A percentile compares a stretch with the other conserved stretches of the same genome.
These are phyloP conservation scores for Nothoprocta perdicaria DNA, from an alignment of 2,113 vertebrate species.

Conservation along the genomic window DNA sequence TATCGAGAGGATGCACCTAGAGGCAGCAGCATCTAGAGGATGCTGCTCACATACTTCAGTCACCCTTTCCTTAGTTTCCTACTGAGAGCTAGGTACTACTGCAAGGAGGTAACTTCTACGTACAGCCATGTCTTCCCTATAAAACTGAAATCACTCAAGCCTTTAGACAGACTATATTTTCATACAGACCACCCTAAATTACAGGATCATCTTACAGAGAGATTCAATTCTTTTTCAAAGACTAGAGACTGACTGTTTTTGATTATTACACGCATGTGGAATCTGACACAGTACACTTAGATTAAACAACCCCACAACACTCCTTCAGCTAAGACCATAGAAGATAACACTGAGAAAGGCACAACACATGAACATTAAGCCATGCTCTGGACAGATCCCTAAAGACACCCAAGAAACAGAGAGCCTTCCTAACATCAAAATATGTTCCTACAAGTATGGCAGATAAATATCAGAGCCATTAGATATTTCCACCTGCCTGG, in stretches of 20 bases:
- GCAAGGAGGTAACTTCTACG: neutral
- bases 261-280: neutral
- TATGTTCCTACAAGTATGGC: neutral
- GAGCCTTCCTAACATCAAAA: neutral
- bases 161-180: neutral
- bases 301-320: neutral
- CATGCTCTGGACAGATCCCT: neutral
- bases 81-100: rapidly evolving
- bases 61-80: rapidly evolving
- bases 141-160: neutral
- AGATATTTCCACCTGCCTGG: neutral
- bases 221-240: neutral
- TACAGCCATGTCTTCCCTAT: neutral
- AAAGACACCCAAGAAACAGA: neutral
- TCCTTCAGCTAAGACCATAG: neutral
- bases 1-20: too few species aligned
- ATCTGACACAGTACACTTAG: neutral
- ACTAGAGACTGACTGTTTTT: neutral
- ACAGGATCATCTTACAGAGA: neutral
- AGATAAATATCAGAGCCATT: neutral
- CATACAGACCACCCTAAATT: neutral
- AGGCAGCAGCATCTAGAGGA: neutral
- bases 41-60: neutral
- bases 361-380: neutral
- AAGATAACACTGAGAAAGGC: neutral